A percentile compares a stretch with the other conserved stretches of the same genome.
Evolutionary conservation across 2,888 invertebrate genomes (phyloP).

Genomic region (Parnassius glacialis): DNA sequence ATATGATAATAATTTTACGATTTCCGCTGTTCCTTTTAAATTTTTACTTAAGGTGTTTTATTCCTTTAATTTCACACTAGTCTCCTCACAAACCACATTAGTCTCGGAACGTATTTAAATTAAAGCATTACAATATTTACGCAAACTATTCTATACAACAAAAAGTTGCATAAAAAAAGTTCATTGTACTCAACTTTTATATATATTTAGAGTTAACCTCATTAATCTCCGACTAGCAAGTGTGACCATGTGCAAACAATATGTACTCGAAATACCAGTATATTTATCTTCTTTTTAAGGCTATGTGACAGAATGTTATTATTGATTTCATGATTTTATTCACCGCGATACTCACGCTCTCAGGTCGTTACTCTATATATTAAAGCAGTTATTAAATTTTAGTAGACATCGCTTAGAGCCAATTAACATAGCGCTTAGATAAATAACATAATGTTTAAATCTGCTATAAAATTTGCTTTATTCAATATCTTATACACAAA

Average conservation of each 20-base stretch:
- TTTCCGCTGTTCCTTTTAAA: no score
- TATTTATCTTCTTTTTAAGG: no score
- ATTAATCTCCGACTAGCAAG: constrained; percentile 10
- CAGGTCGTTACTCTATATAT: constrained; percentile 16
- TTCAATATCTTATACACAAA: constrained; percentile 27
- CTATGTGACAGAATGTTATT: no score
- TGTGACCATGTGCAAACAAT: background rate
- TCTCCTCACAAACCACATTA: no score
- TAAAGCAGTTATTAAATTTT: constrained; percentile 22
- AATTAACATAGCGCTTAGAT: constrained; percentile 17
- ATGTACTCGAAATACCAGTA: no score
- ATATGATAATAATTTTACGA: no score
- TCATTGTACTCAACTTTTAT: constrained; percentile 15
- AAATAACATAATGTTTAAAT: constrained; percentile 21
- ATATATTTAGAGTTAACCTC: constrained; percentile 15
- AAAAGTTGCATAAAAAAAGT: background rate
- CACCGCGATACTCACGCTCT: constrained; percentile 13
- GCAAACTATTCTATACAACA: no score
- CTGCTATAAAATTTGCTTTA: constrained; percentile 19
- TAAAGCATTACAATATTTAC: no score
- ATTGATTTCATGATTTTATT: background rate
- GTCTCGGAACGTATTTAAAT: no score
- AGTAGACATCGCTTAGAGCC: constrained; percentile 18
- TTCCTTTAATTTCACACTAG: no score
- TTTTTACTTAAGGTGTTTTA: no score